phyloP scores from a whole-genome alignment of 2,888 invertebrate genomes.

The Cephus spinipes region DNA sequence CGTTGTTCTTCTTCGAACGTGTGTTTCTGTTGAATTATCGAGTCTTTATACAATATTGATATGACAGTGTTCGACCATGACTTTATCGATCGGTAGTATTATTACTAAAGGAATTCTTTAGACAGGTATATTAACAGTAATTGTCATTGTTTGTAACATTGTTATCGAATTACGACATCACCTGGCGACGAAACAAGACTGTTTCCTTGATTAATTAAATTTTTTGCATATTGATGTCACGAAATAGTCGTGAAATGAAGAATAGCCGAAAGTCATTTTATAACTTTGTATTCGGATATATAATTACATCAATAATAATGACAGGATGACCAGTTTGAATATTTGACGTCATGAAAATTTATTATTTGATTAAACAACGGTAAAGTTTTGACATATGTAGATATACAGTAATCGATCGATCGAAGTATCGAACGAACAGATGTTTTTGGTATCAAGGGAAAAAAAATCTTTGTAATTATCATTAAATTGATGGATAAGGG shows the following conservation, averaged over 20 bases:
- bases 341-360: too few relatives aligned
- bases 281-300: neutral
- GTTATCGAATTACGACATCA: neutral
- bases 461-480: constrained; percentile 34
- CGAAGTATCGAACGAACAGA: neutral
- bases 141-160: neutral
- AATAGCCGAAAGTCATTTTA: neutral
- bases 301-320: too few relatives aligned
- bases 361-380: too few relatives aligned
- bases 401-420: neutral
- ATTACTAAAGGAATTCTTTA: neutral
- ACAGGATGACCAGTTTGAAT: too few relatives aligned
- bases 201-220: neutral
- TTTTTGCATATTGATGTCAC: neutral
- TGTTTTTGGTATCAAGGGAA: neutral
- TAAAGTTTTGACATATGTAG: neutral
- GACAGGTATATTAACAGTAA: neutral
- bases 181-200: neutral
- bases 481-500: constrained; percentile 31
- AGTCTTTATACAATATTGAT: neutral
- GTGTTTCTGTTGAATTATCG: neutral
- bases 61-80: neutral
- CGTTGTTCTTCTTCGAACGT: neutral
- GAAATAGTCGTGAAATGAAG: neutral
- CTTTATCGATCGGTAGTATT: neutral